Evolutionary conservation across 2,113 vertebrate genomes (phyloP).

Genomic region (Oxyura jamaicensis): DNA sequence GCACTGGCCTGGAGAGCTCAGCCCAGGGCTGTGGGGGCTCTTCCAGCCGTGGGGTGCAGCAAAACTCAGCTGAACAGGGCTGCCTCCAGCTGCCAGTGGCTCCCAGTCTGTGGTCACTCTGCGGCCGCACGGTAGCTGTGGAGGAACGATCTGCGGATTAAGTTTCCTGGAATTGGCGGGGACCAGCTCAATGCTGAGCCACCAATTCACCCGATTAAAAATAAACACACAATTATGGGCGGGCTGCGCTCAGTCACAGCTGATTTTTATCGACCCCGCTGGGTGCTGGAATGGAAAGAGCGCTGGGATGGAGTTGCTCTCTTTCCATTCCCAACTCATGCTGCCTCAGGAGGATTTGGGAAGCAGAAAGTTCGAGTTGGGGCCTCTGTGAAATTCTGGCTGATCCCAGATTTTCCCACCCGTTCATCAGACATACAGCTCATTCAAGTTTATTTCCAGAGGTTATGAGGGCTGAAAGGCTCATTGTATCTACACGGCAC

Average conservation of each 20-base stretch:
- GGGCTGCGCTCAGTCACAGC: not conserved
- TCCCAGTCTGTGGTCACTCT: rapidly evolving
- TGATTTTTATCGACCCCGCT: conserved; percentile 2
- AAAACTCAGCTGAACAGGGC: rapidly evolving
- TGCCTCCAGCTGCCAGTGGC: not conserved
- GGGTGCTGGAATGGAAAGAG: not conserved
- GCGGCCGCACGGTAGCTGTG: conserved; percentile 5
- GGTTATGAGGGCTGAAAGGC: not conserved
- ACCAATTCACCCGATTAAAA: not conserved
- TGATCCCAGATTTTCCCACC: conserved; percentile 13
- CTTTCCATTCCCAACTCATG: not conserved
- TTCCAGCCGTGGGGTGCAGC: not conserved
- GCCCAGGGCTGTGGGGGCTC: not conserved
- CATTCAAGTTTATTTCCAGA: not conserved
- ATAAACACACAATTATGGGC: not conserved
- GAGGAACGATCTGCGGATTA: not conserved
- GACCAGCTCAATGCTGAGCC: not conserved
- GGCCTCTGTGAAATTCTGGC: conserved; percentile 18
- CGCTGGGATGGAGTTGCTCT: not conserved
- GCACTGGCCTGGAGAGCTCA: not conserved
- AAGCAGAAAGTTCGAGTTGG: not conserved
- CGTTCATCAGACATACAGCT: not conserved
- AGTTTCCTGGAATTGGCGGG: not conserved
- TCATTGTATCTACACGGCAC: not conserved
- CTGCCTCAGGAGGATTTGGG: conserved; percentile 27